Base-by-base conservation (phyloP, 1,140 invertebrate species). In the Philopotamus ludificatus region DNA sequence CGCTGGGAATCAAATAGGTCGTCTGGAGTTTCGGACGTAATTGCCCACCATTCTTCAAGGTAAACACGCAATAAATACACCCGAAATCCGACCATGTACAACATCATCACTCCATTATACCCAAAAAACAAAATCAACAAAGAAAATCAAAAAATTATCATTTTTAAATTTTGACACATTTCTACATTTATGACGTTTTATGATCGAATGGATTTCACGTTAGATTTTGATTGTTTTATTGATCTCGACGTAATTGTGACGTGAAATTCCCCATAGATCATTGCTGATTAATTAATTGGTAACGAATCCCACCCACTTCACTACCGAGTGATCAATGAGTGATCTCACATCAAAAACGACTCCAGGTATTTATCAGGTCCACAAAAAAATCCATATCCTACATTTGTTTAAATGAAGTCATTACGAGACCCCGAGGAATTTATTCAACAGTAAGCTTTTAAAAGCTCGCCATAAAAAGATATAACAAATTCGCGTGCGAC, bases 321-420 rank as follows among this genome's bases (percentile, higher is more conserved):
- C 54, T 58, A 44, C 54, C 21, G 42, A 18, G 57, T 42, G 20
- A 60, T 60, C 57, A 23, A 22, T 47, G 22, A 44, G 34, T 8
- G 22, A 22, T 60, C 42, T 34, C 44, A 26, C 42, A 44, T 47
- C 44, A 10, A 60, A 39, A 60, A 60, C 20, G 57, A 60, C 57
- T 47, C 18, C 12, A 42, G 21, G 44, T 60, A 60, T 60, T 60
- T 60, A 60, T 60, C 57, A 60, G 47, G 22, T 15, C 3, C 18
- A 44, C 23, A 28, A 53, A 57, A 57, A 57, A 57, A 49, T 47
- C 57, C 57, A 60, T 60, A 60, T 60, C 57, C 44, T 60, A 60
- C 57, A 60, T 60, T 60, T 60, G 57, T 60, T 60, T 60, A 60
- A 60, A 60, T 60, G 57, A 60, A 60, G 57, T 60, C 57, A 60